Percentiles rank a stretch among this genome's conserved stretches.
Evolutionary conservation across 1,140 invertebrate species (phyloP).

Genomic region (Ceratitis capitata): DNA sequence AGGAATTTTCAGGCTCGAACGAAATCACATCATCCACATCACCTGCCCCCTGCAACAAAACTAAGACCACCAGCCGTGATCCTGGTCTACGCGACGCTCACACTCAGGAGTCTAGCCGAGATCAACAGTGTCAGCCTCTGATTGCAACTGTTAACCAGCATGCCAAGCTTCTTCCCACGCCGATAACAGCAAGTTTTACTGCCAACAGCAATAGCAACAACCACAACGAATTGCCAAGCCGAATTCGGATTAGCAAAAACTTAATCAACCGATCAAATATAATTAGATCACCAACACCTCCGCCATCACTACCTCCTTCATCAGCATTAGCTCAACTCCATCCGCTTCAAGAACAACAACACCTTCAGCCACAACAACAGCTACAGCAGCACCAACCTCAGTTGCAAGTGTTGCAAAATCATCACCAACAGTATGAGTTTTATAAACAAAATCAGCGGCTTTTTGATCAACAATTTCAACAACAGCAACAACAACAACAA

Average conservation of each 20-base stretch:
- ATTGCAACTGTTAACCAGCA: constrained; percentile 63
- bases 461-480: constrained; percentile 41
- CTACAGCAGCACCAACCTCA: constrained; percentile 46
- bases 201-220: constrained; percentile 44
- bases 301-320: constrained; percentile 45
- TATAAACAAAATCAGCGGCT: constrained; percentile 38
- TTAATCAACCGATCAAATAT: constrained; percentile 50
- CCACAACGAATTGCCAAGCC: constrained; percentile 53
- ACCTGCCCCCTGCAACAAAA: constrained; percentile 54
- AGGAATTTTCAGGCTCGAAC: constrained; percentile 66
- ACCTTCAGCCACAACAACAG: constrained; percentile 39
- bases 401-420: constrained; percentile 44
- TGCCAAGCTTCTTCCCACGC: constrained; percentile 57
- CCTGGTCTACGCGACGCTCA: constrained; percentile 30
- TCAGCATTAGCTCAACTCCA: constrained; percentile 37
- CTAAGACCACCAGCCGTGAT: not conserved
- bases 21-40: constrained; percentile 72
- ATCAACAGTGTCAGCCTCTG: constrained; percentile 43
- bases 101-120: not conserved
- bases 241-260: constrained; percentile 63
- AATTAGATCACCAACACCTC: constrained; percentile 47
- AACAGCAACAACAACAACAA: constrained; percentile 39
- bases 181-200: constrained; percentile 45
- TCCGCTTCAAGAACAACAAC: constrained; percentile 37
- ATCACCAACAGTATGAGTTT: constrained; percentile 41